phyloP scores from a whole-genome alignment of 2,888 invertebrate genomes.

The Ommatoiulus sabulosus region DNA sequence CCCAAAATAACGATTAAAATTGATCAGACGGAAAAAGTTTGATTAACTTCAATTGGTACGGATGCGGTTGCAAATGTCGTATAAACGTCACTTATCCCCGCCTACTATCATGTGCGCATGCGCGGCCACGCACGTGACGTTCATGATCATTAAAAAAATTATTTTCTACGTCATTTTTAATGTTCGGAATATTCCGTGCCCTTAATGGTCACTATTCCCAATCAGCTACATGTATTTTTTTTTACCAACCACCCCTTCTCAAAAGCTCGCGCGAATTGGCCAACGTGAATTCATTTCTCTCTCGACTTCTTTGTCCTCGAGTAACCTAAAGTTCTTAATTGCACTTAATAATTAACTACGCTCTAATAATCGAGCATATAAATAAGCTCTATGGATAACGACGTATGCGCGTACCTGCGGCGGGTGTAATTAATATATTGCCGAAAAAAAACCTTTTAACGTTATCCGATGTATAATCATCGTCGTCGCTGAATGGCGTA shows the following conservation, averaged over 20 bases:
- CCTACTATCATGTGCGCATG: too few species aligned
- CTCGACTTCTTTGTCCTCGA: background rate
- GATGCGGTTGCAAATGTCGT: too few species aligned
- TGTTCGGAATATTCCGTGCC: background rate
- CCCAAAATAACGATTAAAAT: too few species aligned
- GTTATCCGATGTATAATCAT: constrained; percentile 21
- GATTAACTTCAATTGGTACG: too few species aligned
- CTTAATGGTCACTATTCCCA: background rate
- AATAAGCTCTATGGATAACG: background rate
- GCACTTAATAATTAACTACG: constrained; percentile 34
- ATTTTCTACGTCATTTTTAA: background rate
- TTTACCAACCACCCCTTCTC: too few species aligned
- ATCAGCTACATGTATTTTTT: background rate
- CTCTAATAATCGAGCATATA: background rate
- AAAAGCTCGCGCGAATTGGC: background rate
- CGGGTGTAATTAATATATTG: constrained; percentile 34
- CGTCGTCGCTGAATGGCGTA: background rate
- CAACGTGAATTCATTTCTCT: background rate
- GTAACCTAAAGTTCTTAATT: constrained; percentile 34
- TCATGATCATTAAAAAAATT: too few species aligned
- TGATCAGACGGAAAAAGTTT: too few species aligned
- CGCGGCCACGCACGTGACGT: too few species aligned
- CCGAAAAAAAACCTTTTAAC: constrained; percentile 11
- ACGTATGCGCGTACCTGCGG: background rate
- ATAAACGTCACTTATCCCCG: too few species aligned